Evolutionary conservation across 2,888 invertebrate genomes (phyloP).

Genomic region (Parascotia fuliginaria): DNA sequence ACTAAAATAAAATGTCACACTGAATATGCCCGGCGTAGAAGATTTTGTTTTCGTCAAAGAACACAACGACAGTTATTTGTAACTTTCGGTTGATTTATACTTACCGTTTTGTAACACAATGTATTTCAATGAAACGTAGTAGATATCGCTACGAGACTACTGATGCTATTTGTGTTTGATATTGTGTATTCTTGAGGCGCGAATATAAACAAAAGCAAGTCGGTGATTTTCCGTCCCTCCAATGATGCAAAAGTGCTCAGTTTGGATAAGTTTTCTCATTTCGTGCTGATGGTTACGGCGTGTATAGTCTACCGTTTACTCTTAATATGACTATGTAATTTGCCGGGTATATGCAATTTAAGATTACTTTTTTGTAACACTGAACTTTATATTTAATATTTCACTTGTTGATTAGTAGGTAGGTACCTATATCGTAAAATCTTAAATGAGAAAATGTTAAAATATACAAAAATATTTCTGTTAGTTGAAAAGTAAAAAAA

Average conservation of each 20-base stretch:
- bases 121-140: neutral
- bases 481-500: no score
- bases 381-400: neutral
- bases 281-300: slow-evolving; percentile 6
- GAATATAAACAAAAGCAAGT: neutral
- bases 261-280: slow-evolving; percentile 27
- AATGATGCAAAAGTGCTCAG: slow-evolving; percentile 45
- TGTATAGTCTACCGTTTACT: neutral
- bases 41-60: no score
- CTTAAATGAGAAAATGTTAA: no score
- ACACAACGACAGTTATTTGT: no score
- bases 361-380: neutral
- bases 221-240: slow-evolving; percentile 13
- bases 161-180: neutral
- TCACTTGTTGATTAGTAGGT: no score
- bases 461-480: no score
- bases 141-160: neutral
- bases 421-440: no score
- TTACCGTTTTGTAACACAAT: no score
- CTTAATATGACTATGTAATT: neutral
- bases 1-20: no score
- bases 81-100: no score
- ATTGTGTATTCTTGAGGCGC: neutral
- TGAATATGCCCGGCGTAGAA: no score
- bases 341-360: neutral